phyloP scores from a whole-genome alignment of 2,113 vertebrate genomes.

The Dolichotis patagonum region DNA sequence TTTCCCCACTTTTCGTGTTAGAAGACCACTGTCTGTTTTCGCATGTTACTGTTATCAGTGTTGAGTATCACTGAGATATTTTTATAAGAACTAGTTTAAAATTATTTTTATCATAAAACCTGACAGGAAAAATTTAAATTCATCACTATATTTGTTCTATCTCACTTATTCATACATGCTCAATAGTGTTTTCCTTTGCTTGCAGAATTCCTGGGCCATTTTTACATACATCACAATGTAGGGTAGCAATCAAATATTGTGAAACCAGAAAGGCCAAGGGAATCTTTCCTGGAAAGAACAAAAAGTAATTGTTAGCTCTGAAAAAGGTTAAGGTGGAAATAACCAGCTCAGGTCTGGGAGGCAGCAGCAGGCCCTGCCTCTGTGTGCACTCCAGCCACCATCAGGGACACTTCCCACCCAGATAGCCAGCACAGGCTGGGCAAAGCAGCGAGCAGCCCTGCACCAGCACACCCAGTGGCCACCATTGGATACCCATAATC shows the following conservation, averaged over 20 bases:
- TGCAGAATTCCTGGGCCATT: not conserved
- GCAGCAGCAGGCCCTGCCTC: too few species aligned
- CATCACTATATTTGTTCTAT: not conserved
- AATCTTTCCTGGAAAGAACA: not conserved
- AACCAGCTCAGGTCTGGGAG: too few species aligned
- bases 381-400: too few species aligned
- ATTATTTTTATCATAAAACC: constrained; percentile 4
- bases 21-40: not conserved
- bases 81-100: constrained; percentile 7
- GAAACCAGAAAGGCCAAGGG: not conserved
- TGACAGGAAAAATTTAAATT: not conserved
- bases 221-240: not conserved
- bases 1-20: not conserved
- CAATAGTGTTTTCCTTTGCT: not conserved
- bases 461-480: too few species aligned
- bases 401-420: too few species aligned
- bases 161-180: not conserved
- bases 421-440: too few species aligned
- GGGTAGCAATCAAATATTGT: not conserved
- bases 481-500: too few species aligned
- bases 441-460: too few species aligned
- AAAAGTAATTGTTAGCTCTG: not conserved
- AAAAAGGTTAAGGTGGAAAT: not conserved
- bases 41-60: not conserved
- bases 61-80: not conserved